Percentiles rank a stretch among this genome's conserved stretches.
Conservation (phyloP, 2,888 invertebrate genomes). For the Athalia cordata region DNA sequence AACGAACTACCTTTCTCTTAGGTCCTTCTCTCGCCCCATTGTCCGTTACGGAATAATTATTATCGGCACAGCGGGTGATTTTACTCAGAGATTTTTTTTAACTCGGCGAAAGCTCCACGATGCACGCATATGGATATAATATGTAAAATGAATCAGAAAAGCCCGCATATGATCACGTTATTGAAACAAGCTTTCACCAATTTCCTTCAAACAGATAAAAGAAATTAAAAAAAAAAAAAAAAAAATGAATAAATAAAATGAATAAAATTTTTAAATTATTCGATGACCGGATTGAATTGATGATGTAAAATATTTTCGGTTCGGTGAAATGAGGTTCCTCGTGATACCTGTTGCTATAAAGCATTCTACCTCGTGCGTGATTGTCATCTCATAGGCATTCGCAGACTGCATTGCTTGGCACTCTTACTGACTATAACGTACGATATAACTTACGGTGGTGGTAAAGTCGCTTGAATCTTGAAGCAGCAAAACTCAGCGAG, state of each 20-base stretch:
- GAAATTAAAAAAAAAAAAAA: not conserved
- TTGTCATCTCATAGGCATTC: slow-evolving; percentile 24
- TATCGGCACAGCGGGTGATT: slow-evolving; percentile 43
- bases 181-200: no score
- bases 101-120: slow-evolving; percentile 37
- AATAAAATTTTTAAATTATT: not conserved
- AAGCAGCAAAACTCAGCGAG: slow-evolving; percentile 13
- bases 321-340: not conserved
- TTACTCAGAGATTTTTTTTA: slow-evolving; percentile 24
- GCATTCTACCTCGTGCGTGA: not conserved
- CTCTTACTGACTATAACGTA: slow-evolving; percentile 4
- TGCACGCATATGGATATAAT: not conserved
- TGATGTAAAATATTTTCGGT: slow-evolving; percentile 13
- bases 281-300: not conserved
- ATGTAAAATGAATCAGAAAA: not conserved
- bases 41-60: slow-evolving; percentile 41
- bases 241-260: not conserved
- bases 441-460: not conserved
- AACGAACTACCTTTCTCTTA: slow-evolving; percentile 40
- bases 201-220: not conserved
- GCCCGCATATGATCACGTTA: no score
- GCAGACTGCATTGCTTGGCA: slow-evolving; percentile 35
- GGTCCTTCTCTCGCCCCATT: slow-evolving; percentile 33
- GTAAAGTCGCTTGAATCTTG: not conserved
- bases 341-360: slow-evolving; percentile 29